A percentile compares a stretch with the other conserved stretches of the same genome.
Conservation (phyloP, 2,888 invertebrate genomes). For the Chelonus formosanus region DNA sequence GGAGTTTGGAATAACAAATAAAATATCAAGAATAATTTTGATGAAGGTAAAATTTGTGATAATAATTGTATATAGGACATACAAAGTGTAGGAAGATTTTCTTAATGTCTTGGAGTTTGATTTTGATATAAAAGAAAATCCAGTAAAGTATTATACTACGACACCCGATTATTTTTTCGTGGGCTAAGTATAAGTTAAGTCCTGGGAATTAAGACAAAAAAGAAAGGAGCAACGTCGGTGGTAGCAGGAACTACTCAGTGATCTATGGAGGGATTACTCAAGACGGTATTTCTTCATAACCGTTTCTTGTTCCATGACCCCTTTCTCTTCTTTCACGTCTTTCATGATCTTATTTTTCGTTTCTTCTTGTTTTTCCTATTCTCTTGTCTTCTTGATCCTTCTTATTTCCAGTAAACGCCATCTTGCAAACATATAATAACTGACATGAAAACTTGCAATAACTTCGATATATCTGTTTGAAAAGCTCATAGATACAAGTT, state of each 20-base stretch:
- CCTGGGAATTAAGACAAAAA: constrained; percentile 55
- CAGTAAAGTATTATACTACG: constrained; percentile 26
- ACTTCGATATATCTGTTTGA: constrained; percentile 24
- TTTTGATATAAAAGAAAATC: no score
- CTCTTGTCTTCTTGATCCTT: constrained; percentile 18
- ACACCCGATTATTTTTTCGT: constrained; percentile 34
- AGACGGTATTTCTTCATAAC: constrained; percentile 66
- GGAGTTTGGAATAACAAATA: no score
- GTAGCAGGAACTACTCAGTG: constrained; percentile 47
- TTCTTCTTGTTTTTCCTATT: constrained; percentile 18
- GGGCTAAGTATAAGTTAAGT: constrained; percentile 62
- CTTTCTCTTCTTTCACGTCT: constrained; percentile 27
- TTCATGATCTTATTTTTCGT: constrained; percentile 16
- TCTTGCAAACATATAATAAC: constrained; percentile 12
- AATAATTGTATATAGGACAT: no score
- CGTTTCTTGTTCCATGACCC: constrained; percentile 51
- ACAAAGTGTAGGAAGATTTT: no score
- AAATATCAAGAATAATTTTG: no score
- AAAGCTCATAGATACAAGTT: constrained; percentile 5
- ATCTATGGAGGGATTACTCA: constrained; percentile 65
- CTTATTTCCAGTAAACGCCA: constrained; percentile 47
- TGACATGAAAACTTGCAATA: constrained; percentile 20
- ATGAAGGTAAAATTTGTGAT: no score
- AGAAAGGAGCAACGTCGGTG: constrained; percentile 28
- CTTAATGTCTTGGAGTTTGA: no score